Percentiles rank a stretch among this genome's conserved stretches.
Conservation (phyloP, 2,797 vertebrate genomes). For the Artibeus jamaicensis region DNA sequence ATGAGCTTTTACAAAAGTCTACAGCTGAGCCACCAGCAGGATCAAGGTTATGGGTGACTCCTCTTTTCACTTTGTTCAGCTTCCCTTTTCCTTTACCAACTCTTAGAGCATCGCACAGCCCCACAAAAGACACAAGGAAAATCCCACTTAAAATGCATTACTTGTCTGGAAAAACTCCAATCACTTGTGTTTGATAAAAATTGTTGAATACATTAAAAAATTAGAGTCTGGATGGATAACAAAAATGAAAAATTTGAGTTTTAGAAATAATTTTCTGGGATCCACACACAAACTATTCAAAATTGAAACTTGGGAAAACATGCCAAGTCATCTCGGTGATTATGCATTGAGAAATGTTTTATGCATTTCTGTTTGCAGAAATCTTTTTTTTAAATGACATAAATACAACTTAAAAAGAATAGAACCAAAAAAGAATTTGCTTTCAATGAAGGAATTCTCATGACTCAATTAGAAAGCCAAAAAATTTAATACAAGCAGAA, state of each 20-base stretch:
- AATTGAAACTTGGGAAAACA: slow-evolving; percentile 53
- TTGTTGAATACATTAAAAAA: slow-evolving; percentile 57
- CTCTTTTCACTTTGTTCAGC: not conserved
- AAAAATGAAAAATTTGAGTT: slow-evolving; percentile 66
- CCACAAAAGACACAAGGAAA: slow-evolving; percentile 36
- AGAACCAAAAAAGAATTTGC: slow-evolving; percentile 22
- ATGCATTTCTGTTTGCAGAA: slow-evolving; percentile 15
- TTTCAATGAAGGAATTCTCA: slow-evolving; percentile 65
- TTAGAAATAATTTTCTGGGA: slow-evolving; percentile 54
- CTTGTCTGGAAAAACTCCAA: slow-evolving; percentile 62
- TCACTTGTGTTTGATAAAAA: slow-evolving; percentile 64
- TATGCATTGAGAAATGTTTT: slow-evolving; percentile 16
- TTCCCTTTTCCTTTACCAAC: not conserved
- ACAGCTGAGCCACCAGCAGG: not conserved
- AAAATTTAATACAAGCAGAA: slow-evolving; percentile 47
- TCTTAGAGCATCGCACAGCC: not conserved
- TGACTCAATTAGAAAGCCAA: slow-evolving; percentile 54
- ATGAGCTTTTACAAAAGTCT: not conserved
- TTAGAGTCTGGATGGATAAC: slow-evolving; percentile 52
- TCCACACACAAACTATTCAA: slow-evolving; percentile 43
- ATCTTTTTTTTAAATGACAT: not conserved
- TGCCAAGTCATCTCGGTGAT: slow-evolving; percentile 28
- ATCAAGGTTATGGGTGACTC: not conserved
- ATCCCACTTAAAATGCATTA: slow-evolving; percentile 5
- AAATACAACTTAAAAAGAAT: slow-evolving; percentile 9